A percentile compares a stretch with the other conserved stretches of the same genome.
Evolutionary conservation across 53 echinoderm and acorn worm species (phyloP).

Genomic region (Holothuria scabra): DNA sequence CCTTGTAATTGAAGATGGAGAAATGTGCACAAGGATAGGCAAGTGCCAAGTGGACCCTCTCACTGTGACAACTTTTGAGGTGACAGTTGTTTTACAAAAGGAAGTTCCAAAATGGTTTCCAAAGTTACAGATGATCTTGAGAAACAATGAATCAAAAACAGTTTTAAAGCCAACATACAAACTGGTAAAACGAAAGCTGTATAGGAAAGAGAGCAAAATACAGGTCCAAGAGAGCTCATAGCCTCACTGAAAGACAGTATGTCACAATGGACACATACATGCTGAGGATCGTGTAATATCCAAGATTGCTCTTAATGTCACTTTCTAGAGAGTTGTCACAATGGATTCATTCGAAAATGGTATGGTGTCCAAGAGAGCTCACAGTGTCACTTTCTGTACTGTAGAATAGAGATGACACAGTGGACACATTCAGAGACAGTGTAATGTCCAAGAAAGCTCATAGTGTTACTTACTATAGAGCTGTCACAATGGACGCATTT

Average conservation of each 20-base stretch:
- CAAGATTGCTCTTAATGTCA: no score
- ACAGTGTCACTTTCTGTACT: no score
- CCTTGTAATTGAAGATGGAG: conserved; percentile 82
- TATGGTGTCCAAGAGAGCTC: no score
- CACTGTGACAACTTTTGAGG: conserved; percentile 96
- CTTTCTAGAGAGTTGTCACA: no score
- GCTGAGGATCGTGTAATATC: no score
- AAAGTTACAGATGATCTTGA: conserved; percentile 79
- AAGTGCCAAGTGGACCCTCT: conserved; percentile 78
- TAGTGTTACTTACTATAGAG: no score
- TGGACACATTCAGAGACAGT: no score
- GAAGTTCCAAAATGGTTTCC: conserved; percentile 80
- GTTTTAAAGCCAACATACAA: conserved; percentile 85
- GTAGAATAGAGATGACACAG: no score
- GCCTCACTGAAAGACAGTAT: neutral
- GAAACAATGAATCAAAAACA: conserved; percentile 74
- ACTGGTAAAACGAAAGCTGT: conserved; percentile 91
- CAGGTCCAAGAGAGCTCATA: conserved; percentile 69
- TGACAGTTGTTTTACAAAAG: conserved; percentile 70
- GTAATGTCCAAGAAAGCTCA: no score
- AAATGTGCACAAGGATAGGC: conserved; percentile 73
- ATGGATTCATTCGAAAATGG: no score
- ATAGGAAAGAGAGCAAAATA: conserved; percentile 76
- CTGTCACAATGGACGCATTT: no score
- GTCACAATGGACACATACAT: no score